Conservation (phyloP, 2,888 invertebrate genomes). For the Aphrophora alni region DNA sequence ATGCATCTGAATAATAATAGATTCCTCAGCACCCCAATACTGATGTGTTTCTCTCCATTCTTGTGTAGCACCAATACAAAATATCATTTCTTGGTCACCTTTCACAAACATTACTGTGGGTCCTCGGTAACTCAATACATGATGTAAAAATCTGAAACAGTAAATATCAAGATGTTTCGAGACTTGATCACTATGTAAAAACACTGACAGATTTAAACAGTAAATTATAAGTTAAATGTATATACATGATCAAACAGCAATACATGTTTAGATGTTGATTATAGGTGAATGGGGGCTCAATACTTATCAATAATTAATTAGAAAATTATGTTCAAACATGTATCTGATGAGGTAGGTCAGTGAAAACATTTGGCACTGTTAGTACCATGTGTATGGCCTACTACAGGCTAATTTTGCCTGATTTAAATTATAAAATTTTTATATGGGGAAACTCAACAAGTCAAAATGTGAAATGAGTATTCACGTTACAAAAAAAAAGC, state of each 20-base stretch:
- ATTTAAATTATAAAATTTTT: no score
- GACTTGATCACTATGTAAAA: slow-evolving; percentile 13
- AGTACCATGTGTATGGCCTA: no score
- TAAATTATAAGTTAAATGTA: background rate
- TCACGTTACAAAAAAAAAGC: no score
- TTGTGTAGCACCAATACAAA: slow-evolving; percentile 76
- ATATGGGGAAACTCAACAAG: no score
- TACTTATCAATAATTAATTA: no score
- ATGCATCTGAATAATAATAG: slow-evolving; percentile 64
- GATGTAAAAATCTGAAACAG: slow-evolving; percentile 72
- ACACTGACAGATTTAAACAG: no score
- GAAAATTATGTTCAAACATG: no score
- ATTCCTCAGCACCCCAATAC: slow-evolving; percentile 84
- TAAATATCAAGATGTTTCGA: background rate
- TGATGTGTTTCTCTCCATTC: slow-evolving; percentile 89
- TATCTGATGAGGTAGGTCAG: no score
- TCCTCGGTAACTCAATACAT: slow-evolving; percentile 78
- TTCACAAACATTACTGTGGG: slow-evolving; percentile 63
- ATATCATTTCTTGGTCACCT: slow-evolving; percentile 67
- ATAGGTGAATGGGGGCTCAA: no score
- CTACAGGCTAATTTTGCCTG: no score
- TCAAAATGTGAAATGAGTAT: no score
- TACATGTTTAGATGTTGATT: background rate
- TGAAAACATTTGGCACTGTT: no score
- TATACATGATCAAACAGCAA: background rate